Evolutionary conservation across 2,797 vertebrate genomes (phyloP).

Genomic region (Toxotes lorentzi): DNA sequence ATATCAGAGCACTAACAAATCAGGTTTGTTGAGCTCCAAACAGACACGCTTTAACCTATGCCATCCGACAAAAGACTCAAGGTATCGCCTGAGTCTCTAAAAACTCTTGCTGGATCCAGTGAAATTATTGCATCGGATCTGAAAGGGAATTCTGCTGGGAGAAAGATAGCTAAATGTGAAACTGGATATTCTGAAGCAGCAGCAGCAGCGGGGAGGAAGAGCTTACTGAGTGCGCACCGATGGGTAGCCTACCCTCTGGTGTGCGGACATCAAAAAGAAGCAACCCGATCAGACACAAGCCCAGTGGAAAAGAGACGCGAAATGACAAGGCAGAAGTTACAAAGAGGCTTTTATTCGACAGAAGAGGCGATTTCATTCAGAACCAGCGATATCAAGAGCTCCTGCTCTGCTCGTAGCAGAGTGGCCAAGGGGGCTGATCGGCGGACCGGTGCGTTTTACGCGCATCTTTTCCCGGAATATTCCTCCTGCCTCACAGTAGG

Average conservation of each 20-base stretch:
- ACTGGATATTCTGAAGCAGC: slow-evolving; percentile 65
- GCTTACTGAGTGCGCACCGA: slow-evolving; percentile 52
- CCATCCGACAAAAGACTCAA: slow-evolving; percentile 12
- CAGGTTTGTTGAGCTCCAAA: slow-evolving; percentile 10
- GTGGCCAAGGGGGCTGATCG: slow-evolving; percentile 36
- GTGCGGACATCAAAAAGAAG: slow-evolving; percentile 40
- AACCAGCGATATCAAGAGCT: slow-evolving; percentile 6
- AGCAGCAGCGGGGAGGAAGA: slow-evolving; percentile 29
- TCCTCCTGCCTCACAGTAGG: slow-evolving; percentile 35
- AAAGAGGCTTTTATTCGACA: slow-evolving; percentile 39
- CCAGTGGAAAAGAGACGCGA: slow-evolving; percentile 36
- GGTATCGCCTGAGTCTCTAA: slow-evolving; percentile 10
- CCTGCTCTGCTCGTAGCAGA: slow-evolving; percentile 13
- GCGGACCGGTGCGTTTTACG: slow-evolving; percentile 56
- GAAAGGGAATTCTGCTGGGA: slow-evolving; percentile 41
- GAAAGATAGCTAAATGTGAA: slow-evolving; percentile 54
- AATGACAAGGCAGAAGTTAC: slow-evolving; percentile 59
- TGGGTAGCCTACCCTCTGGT: slow-evolving; percentile 43
- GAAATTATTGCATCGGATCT: slow-evolving; percentile 36
- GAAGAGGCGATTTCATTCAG: slow-evolving; percentile 32
- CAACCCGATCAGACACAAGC: slow-evolving; percentile 37
- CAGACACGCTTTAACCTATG: slow-evolving; percentile 1
- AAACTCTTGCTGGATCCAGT: slow-evolving; percentile 38
- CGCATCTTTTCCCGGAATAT: slow-evolving; percentile 40
- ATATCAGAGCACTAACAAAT: slow-evolving; percentile 21